Base-by-base conservation (phyloP, 2,888 invertebrate species). In the Oxyteleia sp. region DNA sequence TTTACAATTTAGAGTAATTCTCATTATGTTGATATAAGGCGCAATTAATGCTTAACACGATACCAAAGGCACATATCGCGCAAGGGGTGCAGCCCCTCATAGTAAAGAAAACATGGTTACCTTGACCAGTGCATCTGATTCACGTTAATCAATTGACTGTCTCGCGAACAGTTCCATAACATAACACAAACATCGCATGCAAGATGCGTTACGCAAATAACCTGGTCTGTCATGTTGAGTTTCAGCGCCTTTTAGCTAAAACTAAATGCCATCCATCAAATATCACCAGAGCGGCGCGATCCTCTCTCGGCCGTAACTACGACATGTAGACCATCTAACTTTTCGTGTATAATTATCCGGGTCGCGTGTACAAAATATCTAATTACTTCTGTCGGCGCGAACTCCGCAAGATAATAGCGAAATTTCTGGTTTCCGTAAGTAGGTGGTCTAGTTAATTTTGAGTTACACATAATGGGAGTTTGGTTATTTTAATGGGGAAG, bases 71-170 rank as follows among this genome's bases (percentile, higher is more conserved):
- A n/a, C n/a, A n/a, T n/a, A n/a, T n/a, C n/a, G n/a, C n/a, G n/a
- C n/a, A n/a, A n/a, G n/a, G n/a, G n/a, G n/a, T n/a, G n/a, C n/a
- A n/a, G n/a, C n/a, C n/a, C n/a, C n/a, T n/a, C n/a, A n/a, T n/a
- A n/a, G n/a, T n/a, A n/a, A n/a, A n/a, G n/a, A n/a, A n/a, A n/a
- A n/a, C n/a, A n/a, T n/a, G n/a, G n/a, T n/a, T n/a, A n/a, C n/a
- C n/a, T n/a, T n/a, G n/a, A n/a, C n/a, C n/a, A n/a, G n/a, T n/a
- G n/a, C n/a, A n/a, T n/a, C n/a, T n/a, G n/a, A n/a, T n/a, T n/a
- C n/a, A n/a, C 16, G 43, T 61, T 45, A 61, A 61, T 43, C 61
- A 61, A 45, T 29, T 61, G n/a, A 61, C 29, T 16, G 11, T 23
- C 20, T 45, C 45, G 26, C 26, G 26, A 26, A 5, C 26, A 26